Percentiles rank a stretch among this genome's conserved stretches.
Evolutionary conservation across 2,797 vertebrate species (phyloP).

Genomic region (Eleutherodactylus coqui): DNA sequence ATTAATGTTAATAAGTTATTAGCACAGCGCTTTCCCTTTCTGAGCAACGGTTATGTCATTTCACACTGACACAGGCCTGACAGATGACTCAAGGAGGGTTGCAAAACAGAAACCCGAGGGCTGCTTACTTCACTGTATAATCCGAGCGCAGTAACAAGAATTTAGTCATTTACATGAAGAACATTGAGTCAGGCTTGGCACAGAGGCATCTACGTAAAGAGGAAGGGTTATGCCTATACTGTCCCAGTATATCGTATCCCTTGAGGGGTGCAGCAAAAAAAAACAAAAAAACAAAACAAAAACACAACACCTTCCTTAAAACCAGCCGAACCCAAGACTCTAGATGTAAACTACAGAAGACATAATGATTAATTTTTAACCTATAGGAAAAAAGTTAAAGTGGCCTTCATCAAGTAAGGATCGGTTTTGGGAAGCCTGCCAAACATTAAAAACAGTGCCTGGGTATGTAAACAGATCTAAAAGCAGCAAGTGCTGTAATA

Average conservation of each 20-base stretch:
- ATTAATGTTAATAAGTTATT: neutral
- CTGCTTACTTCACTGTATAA: conserved; percentile 8
- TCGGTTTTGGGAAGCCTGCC: neutral
- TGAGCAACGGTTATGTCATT: conserved; percentile 28
- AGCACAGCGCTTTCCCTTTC: conserved; percentile 11
- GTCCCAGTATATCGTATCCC: neutral
- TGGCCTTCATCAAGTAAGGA: neutral
- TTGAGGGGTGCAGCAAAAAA: too few species aligned
- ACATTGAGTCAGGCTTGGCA: neutral
- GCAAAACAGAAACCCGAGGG: conserved; percentile 38
- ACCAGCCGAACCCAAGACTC: neutral
- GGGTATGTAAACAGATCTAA: conserved; percentile 39
- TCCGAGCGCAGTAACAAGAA: neutral
- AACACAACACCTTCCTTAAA: neutral
- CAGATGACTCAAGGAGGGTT: conserved; percentile 28
- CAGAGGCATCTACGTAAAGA: neutral
- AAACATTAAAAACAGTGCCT: conserved; percentile 7
- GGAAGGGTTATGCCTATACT: neutral
- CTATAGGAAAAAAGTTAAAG: too few species aligned
- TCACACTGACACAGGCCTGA: conserved; percentile 27
- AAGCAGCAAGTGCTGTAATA: conserved; percentile 28
- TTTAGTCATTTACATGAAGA: conserved; percentile 14
- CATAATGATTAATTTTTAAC: too few species aligned
- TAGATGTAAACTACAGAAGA: neutral
- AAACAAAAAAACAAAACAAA: neutral